Conservation (phyloP, 53 echinoderm and acorn worm genomes). For the Echinometra lucunter region DNA sequence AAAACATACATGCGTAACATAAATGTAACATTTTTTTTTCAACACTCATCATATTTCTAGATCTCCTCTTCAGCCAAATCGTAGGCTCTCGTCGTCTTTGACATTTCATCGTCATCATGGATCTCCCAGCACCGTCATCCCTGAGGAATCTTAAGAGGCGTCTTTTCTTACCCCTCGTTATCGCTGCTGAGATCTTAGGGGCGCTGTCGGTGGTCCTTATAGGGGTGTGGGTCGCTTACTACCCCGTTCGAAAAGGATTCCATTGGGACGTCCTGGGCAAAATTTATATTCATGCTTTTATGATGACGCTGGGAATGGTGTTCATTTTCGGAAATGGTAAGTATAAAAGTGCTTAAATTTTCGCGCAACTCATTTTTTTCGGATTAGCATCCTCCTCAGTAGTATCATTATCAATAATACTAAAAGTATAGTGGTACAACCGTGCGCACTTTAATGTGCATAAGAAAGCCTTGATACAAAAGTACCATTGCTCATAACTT, state of each 20-base stretch:
- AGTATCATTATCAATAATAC: too few relatives aligned
- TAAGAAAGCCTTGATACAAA: too few relatives aligned
- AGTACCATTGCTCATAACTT: too few relatives aligned
- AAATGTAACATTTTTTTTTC: too few relatives aligned
- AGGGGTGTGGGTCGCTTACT: slow-evolving; percentile 38
- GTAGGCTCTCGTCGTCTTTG: neutral
- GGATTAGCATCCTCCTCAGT: too few relatives aligned
- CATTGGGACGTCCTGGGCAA: neutral
- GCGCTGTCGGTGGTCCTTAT: neutral
- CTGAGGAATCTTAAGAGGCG: neutral
- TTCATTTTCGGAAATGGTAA: slow-evolving; percentile 52
- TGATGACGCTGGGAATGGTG: slow-evolving; percentile 41
- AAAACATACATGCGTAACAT: too few relatives aligned
- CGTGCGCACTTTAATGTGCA: too few relatives aligned
- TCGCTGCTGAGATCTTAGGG: slow-evolving; percentile 35
- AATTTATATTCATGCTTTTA: slow-evolving; percentile 33
- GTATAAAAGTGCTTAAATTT: too few relatives aligned
- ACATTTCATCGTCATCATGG: slow-evolving; percentile 4
- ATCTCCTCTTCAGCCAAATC: neutral
- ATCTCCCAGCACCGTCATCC: neutral
- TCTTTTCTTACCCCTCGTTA: neutral
- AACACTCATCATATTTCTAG: neutral
- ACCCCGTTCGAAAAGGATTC: neutral
- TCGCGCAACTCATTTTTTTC: too few relatives aligned
- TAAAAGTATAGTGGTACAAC: too few relatives aligned